phyloP scores from a whole-genome alignment of 2,113 vertebrate genomes.

The Megaceryle maxima region DNA sequence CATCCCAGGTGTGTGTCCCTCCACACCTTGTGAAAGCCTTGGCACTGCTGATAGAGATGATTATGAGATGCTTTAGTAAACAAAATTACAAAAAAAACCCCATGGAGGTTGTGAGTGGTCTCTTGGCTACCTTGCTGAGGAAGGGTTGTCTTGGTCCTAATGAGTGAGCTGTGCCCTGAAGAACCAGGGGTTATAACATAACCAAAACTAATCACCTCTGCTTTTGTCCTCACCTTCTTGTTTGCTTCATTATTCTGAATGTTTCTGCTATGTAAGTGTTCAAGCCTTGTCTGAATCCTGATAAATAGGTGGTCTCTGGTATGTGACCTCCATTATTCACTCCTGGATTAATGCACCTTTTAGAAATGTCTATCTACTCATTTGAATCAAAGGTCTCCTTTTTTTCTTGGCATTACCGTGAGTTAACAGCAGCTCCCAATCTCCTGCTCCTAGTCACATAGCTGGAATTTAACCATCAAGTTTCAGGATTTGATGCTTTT shows the following conservation, averaged over 20 bases:
- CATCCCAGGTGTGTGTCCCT: fast-evolving
- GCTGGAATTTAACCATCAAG: neutral
- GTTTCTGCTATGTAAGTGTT: neutral
- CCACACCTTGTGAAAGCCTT: neutral
- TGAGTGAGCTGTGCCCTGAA: neutral
- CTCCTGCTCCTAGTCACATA: neutral
- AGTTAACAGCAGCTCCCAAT: neutral
- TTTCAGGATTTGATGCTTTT: neutral
- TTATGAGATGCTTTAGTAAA: neutral
- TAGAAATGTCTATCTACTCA: neutral
- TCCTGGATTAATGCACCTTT: neutral
- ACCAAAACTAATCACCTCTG: neutral
- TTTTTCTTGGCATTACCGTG: neutral
- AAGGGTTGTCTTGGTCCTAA: neutral
- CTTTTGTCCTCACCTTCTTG: neutral
- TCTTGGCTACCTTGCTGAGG: neutral
- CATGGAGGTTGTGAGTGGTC: neutral
- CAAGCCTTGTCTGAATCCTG: neutral
- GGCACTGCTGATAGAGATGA: neutral
- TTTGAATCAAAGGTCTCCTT: neutral
- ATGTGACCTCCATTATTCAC: neutral
- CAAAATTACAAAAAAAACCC: too few species aligned
- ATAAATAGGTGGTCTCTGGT: neutral
- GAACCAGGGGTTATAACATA: neutral
- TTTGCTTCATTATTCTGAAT: neutral